Evolutionary conservation across 2,888 invertebrate genomes (phyloP).

Genomic region (Sphaeridia pumilis): DNA sequence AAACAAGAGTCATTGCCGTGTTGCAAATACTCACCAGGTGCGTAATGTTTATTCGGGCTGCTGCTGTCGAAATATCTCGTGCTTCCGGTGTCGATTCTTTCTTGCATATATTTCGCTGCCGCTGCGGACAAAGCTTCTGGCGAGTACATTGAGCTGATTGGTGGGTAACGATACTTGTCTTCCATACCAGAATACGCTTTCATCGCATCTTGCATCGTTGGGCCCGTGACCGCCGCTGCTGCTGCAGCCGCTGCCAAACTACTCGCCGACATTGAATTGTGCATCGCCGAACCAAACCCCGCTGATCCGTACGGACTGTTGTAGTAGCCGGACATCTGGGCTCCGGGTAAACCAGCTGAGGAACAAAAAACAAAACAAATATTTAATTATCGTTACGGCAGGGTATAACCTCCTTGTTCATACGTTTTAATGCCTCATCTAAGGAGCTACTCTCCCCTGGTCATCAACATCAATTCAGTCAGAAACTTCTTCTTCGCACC

Average conservation of each 20-base stretch:
- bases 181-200: constrained; percentile 36
- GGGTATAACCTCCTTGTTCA: background rate
- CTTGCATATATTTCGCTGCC: constrained; percentile 32
- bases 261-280: constrained; percentile 31
- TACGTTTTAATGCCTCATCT: background rate
- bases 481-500: no score
- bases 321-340: constrained; percentile 36
- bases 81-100: constrained; percentile 33
- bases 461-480: no score
- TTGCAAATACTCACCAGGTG: constrained; percentile 36
- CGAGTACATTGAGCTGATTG: constrained; percentile 34
- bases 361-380: constrained; percentile 15
- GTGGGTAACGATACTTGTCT: constrained; percentile 36
- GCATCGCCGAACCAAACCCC: constrained; percentile 34
- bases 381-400: constrained; percentile 6
- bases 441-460: background rate
- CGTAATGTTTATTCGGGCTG: constrained; percentile 36
- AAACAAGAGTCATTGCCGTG: no score
- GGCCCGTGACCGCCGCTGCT: constrained; percentile 31
- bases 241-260: constrained; percentile 37
- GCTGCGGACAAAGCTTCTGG: constrained; percentile 33
- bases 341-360: constrained; percentile 34
- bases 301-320: constrained; percentile 32
- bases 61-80: constrained; percentile 35
- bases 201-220: constrained; percentile 36